Conservation (phyloP, 2,113 vertebrate genomes). For the Bufo gargarizans region DNA sequence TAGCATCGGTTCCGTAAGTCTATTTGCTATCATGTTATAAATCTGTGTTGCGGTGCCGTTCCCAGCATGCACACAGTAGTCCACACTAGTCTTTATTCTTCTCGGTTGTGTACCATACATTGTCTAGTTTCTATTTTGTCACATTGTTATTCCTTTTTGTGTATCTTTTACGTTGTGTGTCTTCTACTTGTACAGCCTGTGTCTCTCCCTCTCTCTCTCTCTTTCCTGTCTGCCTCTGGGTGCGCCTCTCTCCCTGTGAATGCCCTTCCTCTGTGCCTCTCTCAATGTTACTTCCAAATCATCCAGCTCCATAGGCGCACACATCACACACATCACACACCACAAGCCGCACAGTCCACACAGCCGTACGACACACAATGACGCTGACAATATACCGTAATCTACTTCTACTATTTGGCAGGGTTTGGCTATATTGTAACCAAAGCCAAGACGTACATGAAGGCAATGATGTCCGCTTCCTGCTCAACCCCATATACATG, state of each 20-base stretch:
- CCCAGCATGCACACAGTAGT: background rate
- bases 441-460: background rate
- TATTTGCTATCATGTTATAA: conserved; percentile 1
- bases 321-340: conserved; percentile 31
- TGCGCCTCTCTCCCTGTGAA: conserved; percentile 18
- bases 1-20: background rate
- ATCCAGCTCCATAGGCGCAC: background rate
- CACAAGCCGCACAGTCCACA: conserved; percentile 3
- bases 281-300: conserved; percentile 52
- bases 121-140: background rate
- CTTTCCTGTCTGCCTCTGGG: background rate
- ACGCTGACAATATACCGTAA: background rate
- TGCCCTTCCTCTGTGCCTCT: conserved; percentile 56
- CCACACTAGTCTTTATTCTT: background rate
- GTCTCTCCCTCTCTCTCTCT: conserved; percentile 20
- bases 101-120: background rate
- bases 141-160: background rate
- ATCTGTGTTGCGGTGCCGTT: background rate
- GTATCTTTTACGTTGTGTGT: conserved; percentile 13
- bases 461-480: conserved; percentile 35
- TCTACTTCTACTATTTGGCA: background rate
- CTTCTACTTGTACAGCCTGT: background rate
- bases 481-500: background rate
- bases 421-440: background rate
- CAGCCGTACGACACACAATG: background rate